A percentile compares a stretch with the other conserved stretches of the same genome.
Evolutionary conservation across 30 jellyfish, hydroid and myxozoan species (phyloP).

Genomic region (Turritopsis rubra): DNA sequence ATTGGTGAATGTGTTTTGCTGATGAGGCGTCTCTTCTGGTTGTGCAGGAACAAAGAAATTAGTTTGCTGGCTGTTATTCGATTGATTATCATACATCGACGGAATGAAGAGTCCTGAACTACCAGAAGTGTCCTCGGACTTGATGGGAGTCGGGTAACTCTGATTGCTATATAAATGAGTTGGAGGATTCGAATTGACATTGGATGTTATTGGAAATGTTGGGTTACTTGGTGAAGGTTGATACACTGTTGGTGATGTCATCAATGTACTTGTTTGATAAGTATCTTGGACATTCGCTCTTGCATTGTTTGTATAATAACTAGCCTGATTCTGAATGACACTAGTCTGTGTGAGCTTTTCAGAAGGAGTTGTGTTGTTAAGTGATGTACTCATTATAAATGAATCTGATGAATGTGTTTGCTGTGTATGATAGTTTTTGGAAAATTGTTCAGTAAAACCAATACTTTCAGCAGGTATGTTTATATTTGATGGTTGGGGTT

Average conservation of each 20-base stretch:
- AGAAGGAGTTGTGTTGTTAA: not conserved
- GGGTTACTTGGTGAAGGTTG: not conserved
- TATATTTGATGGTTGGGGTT: not conserved
- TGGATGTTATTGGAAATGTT: not conserved
- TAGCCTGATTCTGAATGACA: not conserved
- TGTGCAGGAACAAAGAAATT: conserved; percentile 9
- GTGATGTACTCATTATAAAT: not conserved
- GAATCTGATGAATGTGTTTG: not conserved
- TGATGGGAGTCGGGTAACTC: not conserved
- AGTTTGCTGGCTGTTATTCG: not conserved
- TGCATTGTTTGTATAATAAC: not conserved
- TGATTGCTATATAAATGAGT: not conserved
- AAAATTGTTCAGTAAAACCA: not conserved
- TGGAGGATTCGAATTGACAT: not conserved
- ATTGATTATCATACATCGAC: not conserved
- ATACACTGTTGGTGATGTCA: not conserved
- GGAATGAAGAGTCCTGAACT: conserved; percentile 4
- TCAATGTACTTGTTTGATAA: not conserved
- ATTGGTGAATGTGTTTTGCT: not conserved
- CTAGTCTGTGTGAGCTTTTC: not conserved
- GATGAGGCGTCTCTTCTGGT: not conserved
- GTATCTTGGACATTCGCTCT: not conserved
- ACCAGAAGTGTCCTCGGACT: not conserved
- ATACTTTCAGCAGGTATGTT: not conserved
- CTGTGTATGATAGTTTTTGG: not conserved